Conservation (phyloP, 2,797 vertebrate species). For the Gila robusta region DNA sequence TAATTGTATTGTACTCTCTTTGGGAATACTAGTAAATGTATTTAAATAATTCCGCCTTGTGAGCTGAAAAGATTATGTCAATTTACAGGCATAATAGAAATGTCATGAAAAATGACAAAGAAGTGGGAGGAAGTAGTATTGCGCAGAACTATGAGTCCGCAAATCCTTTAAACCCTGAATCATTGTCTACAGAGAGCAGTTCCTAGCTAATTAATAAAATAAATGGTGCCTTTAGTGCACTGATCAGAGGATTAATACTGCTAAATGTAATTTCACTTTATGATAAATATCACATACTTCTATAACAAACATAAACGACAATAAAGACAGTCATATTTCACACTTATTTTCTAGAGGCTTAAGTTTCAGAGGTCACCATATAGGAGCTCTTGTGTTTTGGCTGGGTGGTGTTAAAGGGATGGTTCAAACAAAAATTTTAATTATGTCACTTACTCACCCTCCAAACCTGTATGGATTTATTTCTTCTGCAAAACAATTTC, state of each 20-base stretch:
- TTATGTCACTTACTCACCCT: not conserved
- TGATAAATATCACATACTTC: not conserved
- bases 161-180: conserved; percentile 55
- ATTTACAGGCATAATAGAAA: conserved; percentile 77
- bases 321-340: not conserved
- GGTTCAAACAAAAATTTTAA: not conserved
- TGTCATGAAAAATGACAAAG: conserved; percentile 78
- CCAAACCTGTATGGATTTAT: not conserved
- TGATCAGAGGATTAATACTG: not conserved
- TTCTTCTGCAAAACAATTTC: not conserved
- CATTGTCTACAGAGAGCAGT: conserved; percentile 16
- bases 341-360: not conserved
- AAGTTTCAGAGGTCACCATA: not conserved
- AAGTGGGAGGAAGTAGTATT: conserved; percentile 29
- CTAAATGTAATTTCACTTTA: not conserved
- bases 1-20: conserved; percentile 90
- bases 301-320: not conserved
- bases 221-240: not conserved
- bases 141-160: conserved; percentile 45
- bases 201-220: conserved; percentile 18
- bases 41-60: conserved; percentile 81
- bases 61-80: conserved; percentile 76
- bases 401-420: not conserved
- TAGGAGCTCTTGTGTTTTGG: not conserved
- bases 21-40: conserved; percentile 81